Evolutionary conservation across 2,888 invertebrate genomes (phyloP), one percentile per base, ranked within the genome.

Genomic region (Bhutanitis thaidina): DNA sequence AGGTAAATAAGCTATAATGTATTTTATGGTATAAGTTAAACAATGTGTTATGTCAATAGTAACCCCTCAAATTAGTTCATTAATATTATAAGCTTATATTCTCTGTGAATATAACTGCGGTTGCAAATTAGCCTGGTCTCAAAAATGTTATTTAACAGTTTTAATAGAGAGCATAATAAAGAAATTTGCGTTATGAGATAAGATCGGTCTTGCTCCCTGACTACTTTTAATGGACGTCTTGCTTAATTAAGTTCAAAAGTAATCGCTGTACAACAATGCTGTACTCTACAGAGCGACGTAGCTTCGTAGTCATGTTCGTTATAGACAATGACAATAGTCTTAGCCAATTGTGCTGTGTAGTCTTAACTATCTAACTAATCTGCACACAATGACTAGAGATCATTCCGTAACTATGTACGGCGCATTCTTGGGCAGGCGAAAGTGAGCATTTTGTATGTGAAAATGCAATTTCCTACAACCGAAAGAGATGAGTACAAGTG

Each of bases 371-470:
- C 45, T 40, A 61, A 67, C 66, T 75, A 69, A 81, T 78, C 76
- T 77, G 59, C 80, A 81, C 70, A 82, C 80, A 80, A 83, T 80
- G 67, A 72, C 71, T 71, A 69, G 59, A 71, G 63, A 70, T 69
- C 64, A 66, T 69, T 70, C 69, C 61, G 65, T 66, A 62, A 46
- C 60, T 66, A 46, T 59, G 63, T 61, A 64, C 54, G 65, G 57
- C 63, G 62, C 68, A 73, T 71, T 72, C 70, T 71, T 67, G 58
- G 56, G 50, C 63, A 46, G 63, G 83, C 78, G 87, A 87, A 88
- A 88, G 87, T 80, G 65, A 70, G 71, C 67, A 73, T 71, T 76
- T 75, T 65, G 69, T 74, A 71, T 75, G 77, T 74, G 80, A 83
- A 84, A 80, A 77, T 74, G 68, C 68, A 71, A 61, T 76, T 76